Base-by-base conservation (phyloP, 2,888 invertebrate genomes). In the Nemotelus pantherinus region DNA sequence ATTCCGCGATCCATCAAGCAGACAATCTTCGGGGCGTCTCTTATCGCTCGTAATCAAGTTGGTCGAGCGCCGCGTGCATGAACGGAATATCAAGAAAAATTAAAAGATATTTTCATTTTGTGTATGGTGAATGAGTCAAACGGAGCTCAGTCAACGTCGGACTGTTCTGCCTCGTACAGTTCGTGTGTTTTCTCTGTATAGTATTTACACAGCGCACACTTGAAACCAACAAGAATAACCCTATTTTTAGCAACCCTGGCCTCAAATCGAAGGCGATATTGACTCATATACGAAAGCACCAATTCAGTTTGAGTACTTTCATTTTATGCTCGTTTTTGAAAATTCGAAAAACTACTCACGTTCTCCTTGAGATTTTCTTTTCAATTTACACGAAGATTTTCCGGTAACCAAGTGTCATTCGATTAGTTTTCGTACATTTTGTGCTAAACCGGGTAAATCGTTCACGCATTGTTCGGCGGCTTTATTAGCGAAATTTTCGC, bases 201-300 rank as follows among this genome's bases (percentile, higher is more conserved):
- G 25, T 25, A 68, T 68, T 68, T 10, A 50, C 67, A 41, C 25
- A 39, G 58, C 25, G 58, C 25, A 25, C 25, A 25, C 25, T 25
- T 25, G 1, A 50, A 68, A 68, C 48, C 10, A 1, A 68, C 5
- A 58, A 9, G 25, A 4, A 5, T 25, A 25, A 68, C 67, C 67
- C 67, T 68, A 68, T 68, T 68, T 68, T 68, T 68, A 68, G 67
- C 7, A 43, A 47, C 58, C 58, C 58, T 58, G 58, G 58, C 58
- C 58, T 25, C 58, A 25, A 58, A 7, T 58, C 58, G n/a, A 58
- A 5, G 58, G 1, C 58, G 25, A 25, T n/a, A 58, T 58, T 58
- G 58, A 58, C 58, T 58, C 58, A 58, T 25, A 58, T 25, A 25
- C 25, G 25, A 25, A 25, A 25, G 25, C 25, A 25, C 25, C 25